These are phyloP conservation scores for Epicampocera succincta DNA, from an alignment of 2,888 invertebrate species.

Conservation along the genomic window DNA sequence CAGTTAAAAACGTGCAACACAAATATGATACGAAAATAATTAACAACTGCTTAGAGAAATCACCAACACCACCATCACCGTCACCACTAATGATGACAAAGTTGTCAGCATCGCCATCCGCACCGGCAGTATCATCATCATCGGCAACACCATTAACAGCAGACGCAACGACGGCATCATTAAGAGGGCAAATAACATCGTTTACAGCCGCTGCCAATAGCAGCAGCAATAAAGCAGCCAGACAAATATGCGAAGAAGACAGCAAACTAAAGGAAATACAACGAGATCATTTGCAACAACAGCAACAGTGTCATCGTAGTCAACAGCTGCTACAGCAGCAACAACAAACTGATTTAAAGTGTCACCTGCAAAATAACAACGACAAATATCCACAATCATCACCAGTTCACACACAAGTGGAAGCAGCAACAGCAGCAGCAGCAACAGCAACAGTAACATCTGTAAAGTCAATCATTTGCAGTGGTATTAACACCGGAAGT, in stretches of 20 bases:
- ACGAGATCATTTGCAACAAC: constrained; percentile 73
- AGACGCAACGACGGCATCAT: constrained; percentile 21
- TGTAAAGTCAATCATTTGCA: constrained; percentile 32
- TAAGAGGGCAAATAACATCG: constrained; percentile 38
- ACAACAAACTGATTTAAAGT: constrained; percentile 43
- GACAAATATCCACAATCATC: constrained; percentile 30
- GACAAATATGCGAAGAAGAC: constrained; percentile 47
- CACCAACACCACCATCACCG: not conserved
- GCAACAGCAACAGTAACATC: not conserved
- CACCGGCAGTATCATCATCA: constrained; percentile 13
- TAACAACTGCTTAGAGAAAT: constrained; percentile 13
- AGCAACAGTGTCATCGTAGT: not conserved
- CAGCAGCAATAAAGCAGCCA: constrained; percentile 62
- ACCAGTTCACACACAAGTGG: constrained; percentile 2
- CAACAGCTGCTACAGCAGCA: constrained; percentile 26
- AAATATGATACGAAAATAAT: constrained; percentile 38
- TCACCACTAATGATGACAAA: too few relatives aligned
- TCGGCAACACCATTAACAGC: constrained; percentile 30
- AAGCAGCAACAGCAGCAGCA: not conserved
- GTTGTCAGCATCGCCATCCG: constrained; percentile 33
- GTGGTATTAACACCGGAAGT: constrained; percentile 50
- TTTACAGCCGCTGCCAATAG: constrained; percentile 18
- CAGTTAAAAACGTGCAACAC: constrained; percentile 37
- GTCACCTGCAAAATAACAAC: constrained; percentile 61
- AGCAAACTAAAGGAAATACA: constrained; percentile 75